Percentiles rank a stretch among this genome's conserved stretches.
These are phyloP conservation scores for Catocala nupta DNA, from an alignment of 2,888 invertebrate species.

Conservation along the genomic window DNA sequence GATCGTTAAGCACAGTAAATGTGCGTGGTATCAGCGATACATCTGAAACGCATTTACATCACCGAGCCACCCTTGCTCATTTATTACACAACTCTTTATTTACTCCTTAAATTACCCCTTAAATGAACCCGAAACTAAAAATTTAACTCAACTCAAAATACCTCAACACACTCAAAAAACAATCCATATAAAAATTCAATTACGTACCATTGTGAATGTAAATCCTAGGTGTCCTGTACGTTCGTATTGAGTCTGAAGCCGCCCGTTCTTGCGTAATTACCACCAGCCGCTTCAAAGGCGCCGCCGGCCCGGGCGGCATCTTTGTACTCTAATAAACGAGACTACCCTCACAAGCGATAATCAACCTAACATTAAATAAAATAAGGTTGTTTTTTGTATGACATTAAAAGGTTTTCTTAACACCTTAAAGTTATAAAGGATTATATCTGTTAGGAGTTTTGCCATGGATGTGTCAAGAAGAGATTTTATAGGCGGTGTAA, in stretches of 20 bases:
- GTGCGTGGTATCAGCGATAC: too few relatives aligned
- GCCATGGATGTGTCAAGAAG: conserved; percentile 88
- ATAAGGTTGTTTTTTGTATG: conserved; percentile 52
- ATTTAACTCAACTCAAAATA: not conserved
- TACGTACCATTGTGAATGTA: conserved; percentile 56
- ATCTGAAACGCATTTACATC: too few relatives aligned
- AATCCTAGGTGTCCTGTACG: conserved; percentile 69
- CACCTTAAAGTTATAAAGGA: conserved; percentile 83
- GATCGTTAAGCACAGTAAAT: too few relatives aligned
- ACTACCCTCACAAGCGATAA: conserved; percentile 37
- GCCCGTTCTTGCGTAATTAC: conserved; percentile 82
- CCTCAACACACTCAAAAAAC: conserved; percentile 5
- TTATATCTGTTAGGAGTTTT: conserved; percentile 87
- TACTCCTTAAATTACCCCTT: too few relatives aligned
- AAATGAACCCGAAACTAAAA: not conserved
- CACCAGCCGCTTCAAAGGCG: conserved; percentile 79
- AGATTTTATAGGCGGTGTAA: conserved; percentile 85
- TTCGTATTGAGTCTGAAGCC: conserved; percentile 56
- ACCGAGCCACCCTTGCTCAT: too few relatives aligned
- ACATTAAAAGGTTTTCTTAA: conserved; percentile 69
- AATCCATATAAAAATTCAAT: conserved; percentile 45
- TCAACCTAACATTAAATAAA: not conserved
- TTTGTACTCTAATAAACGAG: conserved; percentile 85
- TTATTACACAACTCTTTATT: too few relatives aligned
- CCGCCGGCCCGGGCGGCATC: conserved; percentile 79